Evolutionary conservation across 2,797 vertebrate species (phyloP), one percentile per base, ranked within the genome.

Genomic region (Pelochelys cantorii): DNA sequence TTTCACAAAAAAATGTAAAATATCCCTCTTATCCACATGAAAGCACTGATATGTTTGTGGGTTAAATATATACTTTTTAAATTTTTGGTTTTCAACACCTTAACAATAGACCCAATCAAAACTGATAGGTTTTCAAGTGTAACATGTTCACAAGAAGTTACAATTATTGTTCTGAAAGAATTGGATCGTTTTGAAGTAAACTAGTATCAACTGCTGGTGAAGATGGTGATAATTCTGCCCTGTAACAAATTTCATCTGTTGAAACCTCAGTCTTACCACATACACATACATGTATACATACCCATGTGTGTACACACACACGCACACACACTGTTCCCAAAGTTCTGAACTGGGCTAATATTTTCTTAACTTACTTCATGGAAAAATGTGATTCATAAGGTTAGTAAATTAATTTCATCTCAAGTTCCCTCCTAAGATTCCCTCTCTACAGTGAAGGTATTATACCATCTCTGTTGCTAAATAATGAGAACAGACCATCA

Each of bases 11-110:
- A 65, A 17, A 65, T 12, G 27, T 18, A 56, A 84, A 93, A 94
- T 60, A 48, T 83, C 93, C 27, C 48, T 37, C 62, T 83, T 57
- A 88, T 81, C 68, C 74, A 7, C 25, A 42, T 2, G 81, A 91
- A 84, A 92, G 53, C 59, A 75, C 29, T 59, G 86, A 6, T 65
- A 93, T 78, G 27, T 48, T 3, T 48, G 79, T 83, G 81, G 86
- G 42, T 55, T 83, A 83, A 37, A 34, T 15, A 20, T 17, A 68
- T 71, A n/a, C 34, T 22, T 71, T 71, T 23, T 71, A 23, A 13
- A 42, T 74, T 22, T 71, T 34, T 22, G 31, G 25, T 60, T 62
- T 65, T 18, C 62, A 65, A 42, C 23, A 25, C 3, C 71, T 74
- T 74, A 12, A 10, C 22, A 42, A 74, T 42, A 48, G 22, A 74